Conservation (phyloP, 2,888 invertebrate species). For the Dermolepida albohirtum region DNA sequence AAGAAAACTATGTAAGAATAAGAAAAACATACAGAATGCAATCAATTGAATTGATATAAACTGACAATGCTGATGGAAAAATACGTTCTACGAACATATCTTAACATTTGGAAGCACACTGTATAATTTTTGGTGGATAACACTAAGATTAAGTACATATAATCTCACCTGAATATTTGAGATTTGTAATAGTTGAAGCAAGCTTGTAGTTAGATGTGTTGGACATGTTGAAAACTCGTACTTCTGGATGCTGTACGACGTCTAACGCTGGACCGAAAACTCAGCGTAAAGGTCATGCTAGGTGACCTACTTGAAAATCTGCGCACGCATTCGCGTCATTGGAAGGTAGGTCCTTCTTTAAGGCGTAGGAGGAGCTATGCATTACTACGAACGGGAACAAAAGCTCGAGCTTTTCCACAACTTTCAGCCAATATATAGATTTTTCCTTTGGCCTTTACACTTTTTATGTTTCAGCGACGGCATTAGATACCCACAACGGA, state of each 20-base stretch:
- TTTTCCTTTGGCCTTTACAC: constrained; percentile 10
- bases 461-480: constrained; percentile 18
- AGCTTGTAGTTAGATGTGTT: constrained; percentile 62
- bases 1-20: too few relatives aligned
- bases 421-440: constrained; percentile 30
- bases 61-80: too few relatives aligned
- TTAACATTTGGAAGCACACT: too few relatives aligned
- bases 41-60: too few relatives aligned
- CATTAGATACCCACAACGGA: background rate
- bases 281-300: constrained; percentile 59
- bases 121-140: background rate
- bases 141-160: constrained; percentile 2
- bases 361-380: constrained; percentile 35
- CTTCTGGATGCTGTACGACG: constrained; percentile 59
- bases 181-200: constrained; percentile 57
- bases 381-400: constrained; percentile 19
- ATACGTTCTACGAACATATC: too few relatives aligned
- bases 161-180: constrained; percentile 62
- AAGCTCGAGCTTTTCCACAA: constrained; percentile 35
- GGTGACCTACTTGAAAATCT: constrained; percentile 62
- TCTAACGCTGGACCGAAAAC: constrained; percentile 57
- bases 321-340: constrained; percentile 61
- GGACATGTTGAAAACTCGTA: constrained; percentile 60
- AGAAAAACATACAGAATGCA: too few relatives aligned
- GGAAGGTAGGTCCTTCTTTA: constrained; percentile 26